phyloP scores from a whole-genome alignment of 2,113 vertebrate species.

The Cavia aperea region DNA sequence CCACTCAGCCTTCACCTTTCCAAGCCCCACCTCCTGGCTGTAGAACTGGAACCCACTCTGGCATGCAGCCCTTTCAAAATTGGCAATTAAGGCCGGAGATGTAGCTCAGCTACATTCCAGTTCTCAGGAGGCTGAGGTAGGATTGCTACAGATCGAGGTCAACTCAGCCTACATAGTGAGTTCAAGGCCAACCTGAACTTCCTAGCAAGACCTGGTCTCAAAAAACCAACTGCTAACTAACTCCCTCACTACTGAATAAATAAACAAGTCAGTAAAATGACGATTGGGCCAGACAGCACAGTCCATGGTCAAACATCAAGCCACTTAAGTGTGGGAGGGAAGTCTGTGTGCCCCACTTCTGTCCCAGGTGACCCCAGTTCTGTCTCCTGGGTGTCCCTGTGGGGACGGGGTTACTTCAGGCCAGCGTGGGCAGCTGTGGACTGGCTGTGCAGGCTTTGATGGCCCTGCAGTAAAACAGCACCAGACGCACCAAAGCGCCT shows the following conservation, averaged over 20 bases:
- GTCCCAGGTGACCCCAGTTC: neutral
- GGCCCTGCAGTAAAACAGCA: neutral
- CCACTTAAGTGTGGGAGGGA: neutral
- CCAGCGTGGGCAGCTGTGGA: neutral
- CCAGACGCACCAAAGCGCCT: neutral
- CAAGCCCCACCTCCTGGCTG: neutral
- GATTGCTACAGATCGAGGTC: neutral
- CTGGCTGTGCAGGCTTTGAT: neutral
- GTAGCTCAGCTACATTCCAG: neutral
- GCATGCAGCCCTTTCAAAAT: neutral
- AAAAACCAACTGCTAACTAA: neutral
- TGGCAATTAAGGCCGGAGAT: too few relatives aligned
- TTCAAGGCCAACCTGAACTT: neutral
- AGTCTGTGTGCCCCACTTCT: neutral
- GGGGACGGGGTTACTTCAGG: neutral
- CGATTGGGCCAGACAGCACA: neutral
- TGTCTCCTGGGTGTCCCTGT: neutral
- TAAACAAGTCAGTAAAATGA: neutral
- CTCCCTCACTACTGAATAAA: neutral
- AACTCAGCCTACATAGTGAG: neutral
- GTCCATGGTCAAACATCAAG: neutral
- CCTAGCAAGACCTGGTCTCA: neutral
- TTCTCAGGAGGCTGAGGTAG: neutral
- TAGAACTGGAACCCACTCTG: neutral
- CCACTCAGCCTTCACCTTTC: neutral